Evolutionary conservation across 2,888 invertebrate species (phyloP), one percentile per base, ranked within the genome.

Genomic region (Cephus rjabovi): DNA sequence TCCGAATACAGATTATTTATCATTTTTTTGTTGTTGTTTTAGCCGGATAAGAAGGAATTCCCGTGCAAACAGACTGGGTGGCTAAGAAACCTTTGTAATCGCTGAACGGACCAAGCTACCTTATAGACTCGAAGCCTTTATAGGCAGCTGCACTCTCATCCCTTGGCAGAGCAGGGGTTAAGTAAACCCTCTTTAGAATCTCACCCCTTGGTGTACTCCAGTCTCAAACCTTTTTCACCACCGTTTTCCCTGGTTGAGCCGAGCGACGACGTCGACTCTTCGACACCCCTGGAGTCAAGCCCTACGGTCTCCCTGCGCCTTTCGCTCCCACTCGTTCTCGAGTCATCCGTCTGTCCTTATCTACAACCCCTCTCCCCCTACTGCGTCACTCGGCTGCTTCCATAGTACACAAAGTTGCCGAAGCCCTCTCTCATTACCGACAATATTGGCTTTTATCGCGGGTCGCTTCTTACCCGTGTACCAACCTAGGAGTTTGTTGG

Each of bases 181-280:
- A 82, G 83, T 83, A 85, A 86, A 85, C 84, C 84, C 82, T 85
- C 83, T 86, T 85, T 81, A 83, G 79, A 83, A 84, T 86, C 82
- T 84, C 79, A 76, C 74, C 80, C 81, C 82, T 76, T 80, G 79
- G 34, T 40, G 68, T 56, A 34, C 78, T 78, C 75, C 79, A 76
- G 37, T 40, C 68, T 79, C 77, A 69, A 56, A 33, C 73, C 70
- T 69, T 74, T 77, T 68, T 74, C 75, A 12, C 70, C 37, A 12
- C 56, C 30, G 30, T 30, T 40, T 75, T 37, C 40, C 37, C 75
- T 75, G 23, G 35, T 37, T 31, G 40, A 40, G 40, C 40, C 40
- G 40, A 40, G 40, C 40, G 40, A 12, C 40, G 40, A 40, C 40
- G 40, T 40, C 40, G 40, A 40, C 40, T 40, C 15, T 40, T 40